These are phyloP conservation scores for Bufo gargarizans DNA, from an alignment of 2,113 vertebrate species.

Conservation along the genomic window DNA sequence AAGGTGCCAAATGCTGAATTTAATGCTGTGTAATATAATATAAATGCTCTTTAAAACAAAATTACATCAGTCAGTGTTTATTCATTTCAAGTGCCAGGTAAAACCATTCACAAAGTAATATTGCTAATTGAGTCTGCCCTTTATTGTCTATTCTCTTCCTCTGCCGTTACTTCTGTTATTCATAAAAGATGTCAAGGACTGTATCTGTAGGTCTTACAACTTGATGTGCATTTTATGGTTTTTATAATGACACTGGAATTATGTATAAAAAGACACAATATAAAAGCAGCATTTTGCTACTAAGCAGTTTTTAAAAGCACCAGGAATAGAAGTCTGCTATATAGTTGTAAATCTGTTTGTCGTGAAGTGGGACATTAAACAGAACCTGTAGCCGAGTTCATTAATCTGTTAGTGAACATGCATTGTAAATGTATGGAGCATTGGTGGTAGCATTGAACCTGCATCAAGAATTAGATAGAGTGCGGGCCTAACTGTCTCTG, in stretches of 20 bases:
- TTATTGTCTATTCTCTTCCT: conserved; percentile 45
- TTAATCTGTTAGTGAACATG: not conserved
- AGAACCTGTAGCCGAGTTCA: not conserved
- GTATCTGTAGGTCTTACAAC: conserved; percentile 27
- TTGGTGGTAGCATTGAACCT: not conserved
- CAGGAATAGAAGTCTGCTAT: not conserved
- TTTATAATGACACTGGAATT: conserved; percentile 43
- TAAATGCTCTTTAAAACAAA: conserved; percentile 55
- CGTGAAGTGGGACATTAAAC: conserved; percentile 2
- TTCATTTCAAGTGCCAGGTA: conserved; percentile 52
- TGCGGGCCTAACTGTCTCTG: not conserved
- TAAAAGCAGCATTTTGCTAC: conserved; percentile 2
- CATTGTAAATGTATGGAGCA: not conserved
- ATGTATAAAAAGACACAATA: conserved; percentile 27
- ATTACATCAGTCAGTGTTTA: conserved; percentile 54
- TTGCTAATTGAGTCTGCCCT: conserved; percentile 54
- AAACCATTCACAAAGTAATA: conserved; percentile 57
- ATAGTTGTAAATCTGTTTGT: conserved; percentile 28
- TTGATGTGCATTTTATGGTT: conserved; percentile 50
- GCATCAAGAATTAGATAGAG: not conserved
- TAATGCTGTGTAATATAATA: conserved; percentile 41
- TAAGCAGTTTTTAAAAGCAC: conserved; percentile 22
- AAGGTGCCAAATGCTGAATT: conserved; percentile 24
- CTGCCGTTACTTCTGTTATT: conserved; percentile 32
- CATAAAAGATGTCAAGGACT: conserved; percentile 51